Conservation (phyloP, 1,140 invertebrate genomes). For the Tetramorium alpestre region DNA sequence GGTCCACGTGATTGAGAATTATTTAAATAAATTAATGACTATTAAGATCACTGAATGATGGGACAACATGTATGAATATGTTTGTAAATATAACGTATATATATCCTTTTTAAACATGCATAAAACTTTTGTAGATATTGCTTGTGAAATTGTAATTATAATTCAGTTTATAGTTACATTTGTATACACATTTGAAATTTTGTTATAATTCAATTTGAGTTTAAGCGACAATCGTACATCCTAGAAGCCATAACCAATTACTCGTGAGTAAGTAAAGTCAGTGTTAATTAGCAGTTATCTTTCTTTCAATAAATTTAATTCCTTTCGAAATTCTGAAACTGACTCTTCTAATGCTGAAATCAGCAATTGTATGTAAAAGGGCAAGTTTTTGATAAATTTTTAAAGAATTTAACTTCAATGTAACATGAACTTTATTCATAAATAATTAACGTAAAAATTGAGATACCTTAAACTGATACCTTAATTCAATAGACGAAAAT, state of each 20-base stretch:
- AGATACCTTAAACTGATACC: background rate
- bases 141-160: slow-evolving; percentile 38
- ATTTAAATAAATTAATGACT: slow-evolving; percentile 61
- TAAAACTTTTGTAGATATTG: slow-evolving; percentile 36
- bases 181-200: background rate
- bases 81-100: slow-evolving; percentile 33
- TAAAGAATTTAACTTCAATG: no score
- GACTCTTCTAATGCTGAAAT: background rate
- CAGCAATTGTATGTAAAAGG: no score
- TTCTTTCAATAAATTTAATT: background rate
- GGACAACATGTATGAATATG: slow-evolving; percentile 32
- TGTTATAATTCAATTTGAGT: background rate
- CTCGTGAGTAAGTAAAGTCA: background rate
- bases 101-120: slow-evolving; percentile 30
- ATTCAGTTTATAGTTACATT: background rate
- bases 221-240: slow-evolving; percentile 12
- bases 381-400: no score
- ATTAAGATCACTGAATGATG: slow-evolving; percentile 38
- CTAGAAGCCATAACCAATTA: background rate
- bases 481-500: background rate
- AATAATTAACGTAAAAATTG: background rate
- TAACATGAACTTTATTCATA: background rate
- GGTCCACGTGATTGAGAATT: slow-evolving; percentile 63
- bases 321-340: background rate
- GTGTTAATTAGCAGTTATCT: background rate